A percentile compares a stretch with the other conserved stretches of the same genome.
Conservation (phyloP, 2,888 invertebrate genomes). For the Drosophila mulleri region DNA sequence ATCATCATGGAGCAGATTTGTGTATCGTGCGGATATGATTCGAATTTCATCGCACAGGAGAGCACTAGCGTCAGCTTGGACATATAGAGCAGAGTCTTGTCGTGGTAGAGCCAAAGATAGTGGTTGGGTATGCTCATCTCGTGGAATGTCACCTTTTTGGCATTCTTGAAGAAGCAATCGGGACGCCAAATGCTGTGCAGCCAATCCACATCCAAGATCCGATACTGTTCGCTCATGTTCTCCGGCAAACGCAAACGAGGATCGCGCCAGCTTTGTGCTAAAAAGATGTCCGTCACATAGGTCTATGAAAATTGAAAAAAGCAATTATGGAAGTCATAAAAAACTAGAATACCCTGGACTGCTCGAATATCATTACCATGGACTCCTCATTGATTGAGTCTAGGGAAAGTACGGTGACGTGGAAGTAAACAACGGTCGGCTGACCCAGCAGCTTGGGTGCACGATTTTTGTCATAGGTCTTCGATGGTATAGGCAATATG, state of each 20-base stretch:
- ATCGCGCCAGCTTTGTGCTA: conserved; percentile 97
- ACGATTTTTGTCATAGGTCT: conserved; percentile 95
- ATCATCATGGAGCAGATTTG: conserved; percentile 98
- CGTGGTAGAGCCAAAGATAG: conserved; percentile 95
- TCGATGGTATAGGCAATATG: conserved; percentile 93
- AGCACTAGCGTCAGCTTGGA: conserved; percentile 95
- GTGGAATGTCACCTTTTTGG: conserved; percentile 96
- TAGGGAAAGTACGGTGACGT: conserved; percentile 94
- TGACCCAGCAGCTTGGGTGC: conserved; percentile 94
- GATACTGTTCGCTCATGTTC: conserved; percentile 96
- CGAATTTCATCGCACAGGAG: conserved; percentile 97
- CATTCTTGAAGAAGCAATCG: conserved; percentile 97
- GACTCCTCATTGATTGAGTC: conserved; percentile 98
- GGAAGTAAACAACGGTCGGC: conserved; percentile 95
- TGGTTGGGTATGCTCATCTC: conserved; percentile 98
- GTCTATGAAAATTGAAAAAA: conserved; percentile 87
- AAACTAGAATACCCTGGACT: background rate
- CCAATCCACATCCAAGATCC: conserved; percentile 95
- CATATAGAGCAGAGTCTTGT: conserved; percentile 96
- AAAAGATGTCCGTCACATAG: conserved; percentile 96
- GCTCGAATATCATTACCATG: conserved; percentile 86
- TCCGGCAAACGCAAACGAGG: conserved; percentile 95
- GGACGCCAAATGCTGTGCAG: conserved; percentile 96
- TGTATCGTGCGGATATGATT: conserved; percentile 96
- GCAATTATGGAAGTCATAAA: background rate